phyloP scores from a whole-genome alignment of 2,888 invertebrate genomes.

The Erebia ligea region DNA sequence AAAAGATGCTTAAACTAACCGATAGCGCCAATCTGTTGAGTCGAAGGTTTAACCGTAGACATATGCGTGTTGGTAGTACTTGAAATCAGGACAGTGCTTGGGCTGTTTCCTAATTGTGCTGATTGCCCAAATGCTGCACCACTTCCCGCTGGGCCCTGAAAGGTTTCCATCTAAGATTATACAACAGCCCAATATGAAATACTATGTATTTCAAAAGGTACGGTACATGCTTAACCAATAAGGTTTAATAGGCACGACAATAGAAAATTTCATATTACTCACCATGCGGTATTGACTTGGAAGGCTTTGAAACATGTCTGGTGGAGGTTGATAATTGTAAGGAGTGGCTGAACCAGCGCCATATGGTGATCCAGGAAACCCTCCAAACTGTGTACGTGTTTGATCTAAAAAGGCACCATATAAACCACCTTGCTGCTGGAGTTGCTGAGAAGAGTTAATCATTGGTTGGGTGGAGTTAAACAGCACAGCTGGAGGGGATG shows the following conservation, averaged over 20 bases:
- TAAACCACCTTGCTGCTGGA: conserved; percentile 88
- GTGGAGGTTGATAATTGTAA: conserved; percentile 90
- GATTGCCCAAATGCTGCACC: conserved; percentile 90
- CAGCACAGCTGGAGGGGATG: conserved; percentile 93
- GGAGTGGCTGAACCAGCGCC: conserved; percentile 87
- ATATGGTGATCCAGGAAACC: conserved; percentile 88
- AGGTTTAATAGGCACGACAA: neutral
- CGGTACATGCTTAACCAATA: too few relatives aligned
- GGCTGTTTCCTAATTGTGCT: conserved; percentile 91
- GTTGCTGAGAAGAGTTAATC: conserved; percentile 80
- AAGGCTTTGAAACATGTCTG: conserved; percentile 78
- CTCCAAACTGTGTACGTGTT: conserved; percentile 91
- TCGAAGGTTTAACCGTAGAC: conserved; percentile 93
- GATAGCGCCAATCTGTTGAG: conserved; percentile 92
- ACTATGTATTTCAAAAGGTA: neutral
- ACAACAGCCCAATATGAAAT: neutral
- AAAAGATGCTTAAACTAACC: conserved; percentile 67
- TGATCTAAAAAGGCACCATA: conserved; percentile 93
- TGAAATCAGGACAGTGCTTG: conserved; percentile 94
- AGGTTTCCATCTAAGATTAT: neutral
- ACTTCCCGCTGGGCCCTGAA: conserved; percentile 77
- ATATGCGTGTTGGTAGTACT: conserved; percentile 94
- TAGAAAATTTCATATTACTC: conserved; percentile 42
- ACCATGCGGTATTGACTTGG: conserved; percentile 79
- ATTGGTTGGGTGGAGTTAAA: conserved; percentile 89